Evolutionary conservation across 2,888 invertebrate genomes (phyloP), one percentile per base, ranked within the genome.

Genomic region (Orthonevra nobilis): DNA sequence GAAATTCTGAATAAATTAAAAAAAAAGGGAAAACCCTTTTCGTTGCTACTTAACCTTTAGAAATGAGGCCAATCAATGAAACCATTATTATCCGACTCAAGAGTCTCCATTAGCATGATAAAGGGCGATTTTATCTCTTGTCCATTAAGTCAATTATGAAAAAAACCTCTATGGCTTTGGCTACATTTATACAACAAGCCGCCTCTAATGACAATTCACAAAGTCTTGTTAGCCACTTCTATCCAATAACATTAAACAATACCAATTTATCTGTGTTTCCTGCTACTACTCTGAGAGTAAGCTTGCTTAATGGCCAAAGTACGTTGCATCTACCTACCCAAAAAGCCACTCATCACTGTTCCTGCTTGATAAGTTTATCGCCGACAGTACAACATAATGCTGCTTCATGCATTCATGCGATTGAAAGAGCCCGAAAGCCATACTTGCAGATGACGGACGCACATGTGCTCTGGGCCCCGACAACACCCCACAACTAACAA

Each of bases 301-400:
- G 36, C 28, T 52, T 32, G 44, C 56, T 52, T 75, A 56, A 63
- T 56, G 64, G 63, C 63, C 40, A 63, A 70, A 69, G 54, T 52
- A 46, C 23, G 5, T 64, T 42, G 56, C 58, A 73, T 64, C 40
- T 52, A 30, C 28, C 36, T 40, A 23, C 38, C 15, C n/a, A 50
- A 64, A n/a, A 77, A 69, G 46, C 69, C 50, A 56, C 75, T 64
- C 64, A 64, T 34, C 64, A 64, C 50, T 60, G 72, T 58, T 77
- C 54, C 19, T 40, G 72, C 52, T 66, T 66, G 72, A 77, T 77
- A 72, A 72, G 64, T 77, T 77, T 77, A 77, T 72, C 77, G 60
- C 64, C 44, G 36, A 52, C 64, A 64, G 54, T 60, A 58, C 58
- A 72, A 30, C 58, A 60, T 66, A 54, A 60, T 40, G 60, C 56